Evolutionary conservation across 2,113 vertebrate species (phyloP).

Genomic region (Osmerus mordax): DNA sequence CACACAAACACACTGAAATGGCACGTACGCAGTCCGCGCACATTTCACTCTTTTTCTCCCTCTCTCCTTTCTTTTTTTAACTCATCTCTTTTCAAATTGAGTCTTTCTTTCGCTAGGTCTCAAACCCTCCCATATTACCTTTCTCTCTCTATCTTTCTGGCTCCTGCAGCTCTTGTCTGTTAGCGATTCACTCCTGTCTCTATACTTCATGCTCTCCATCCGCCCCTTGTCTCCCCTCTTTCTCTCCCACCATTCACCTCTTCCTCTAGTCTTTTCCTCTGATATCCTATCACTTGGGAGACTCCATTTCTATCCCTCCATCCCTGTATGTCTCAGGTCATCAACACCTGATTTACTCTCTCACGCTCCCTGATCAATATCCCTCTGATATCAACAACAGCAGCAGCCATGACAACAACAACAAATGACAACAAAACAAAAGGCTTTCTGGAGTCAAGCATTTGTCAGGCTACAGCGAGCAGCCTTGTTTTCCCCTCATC

Average conservation of each 20-base stretch:
- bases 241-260: too few species aligned
- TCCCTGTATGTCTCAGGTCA: neutral
- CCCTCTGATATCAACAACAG: constrained; percentile 33
- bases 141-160: neutral
- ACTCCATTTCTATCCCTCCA: neutral
- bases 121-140: neutral
- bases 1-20: neutral
- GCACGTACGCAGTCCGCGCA: too few species aligned
- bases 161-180: too few species aligned
- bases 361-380: constrained; percentile 49
- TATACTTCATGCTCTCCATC: too few species aligned
- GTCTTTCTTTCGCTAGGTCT: constrained; percentile 14
- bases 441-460: constrained; percentile 22
- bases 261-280: too few species aligned
- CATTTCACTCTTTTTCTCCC: constrained; percentile 6
- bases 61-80: neutral
- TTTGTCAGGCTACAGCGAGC: constrained; percentile 47
- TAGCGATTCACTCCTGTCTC: too few species aligned
- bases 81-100: too few species aligned
- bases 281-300: too few species aligned
- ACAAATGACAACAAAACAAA: constrained; percentile 16
- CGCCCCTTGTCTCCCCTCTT: too few species aligned
- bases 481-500: constrained; percentile 37
- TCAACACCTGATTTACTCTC: neutral
- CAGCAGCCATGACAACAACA: constrained; percentile 26